Base-by-base conservation (phyloP, 1,140 invertebrate genomes). In the Calliopsis andreniformis region DNA sequence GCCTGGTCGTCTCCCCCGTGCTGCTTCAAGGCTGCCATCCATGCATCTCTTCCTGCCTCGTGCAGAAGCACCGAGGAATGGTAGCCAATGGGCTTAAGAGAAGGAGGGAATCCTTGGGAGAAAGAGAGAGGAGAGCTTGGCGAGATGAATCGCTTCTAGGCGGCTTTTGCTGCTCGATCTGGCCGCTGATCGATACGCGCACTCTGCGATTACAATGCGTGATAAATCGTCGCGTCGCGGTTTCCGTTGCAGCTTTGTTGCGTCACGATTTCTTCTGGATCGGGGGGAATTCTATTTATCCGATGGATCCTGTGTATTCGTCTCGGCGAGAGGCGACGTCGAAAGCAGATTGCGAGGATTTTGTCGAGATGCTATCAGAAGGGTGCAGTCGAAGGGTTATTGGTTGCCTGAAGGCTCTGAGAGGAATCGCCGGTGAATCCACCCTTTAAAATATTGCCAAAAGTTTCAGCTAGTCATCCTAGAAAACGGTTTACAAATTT, bases 11-110 rank as follows among this genome's bases (percentile, higher is more conserved):
- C 80, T 79, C 49, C 30, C 23, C 51, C 42, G 59, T 55, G 45
- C 53, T 53, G 61, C 71, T 70, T 62, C 66, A 76, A 82, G 80
- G 78, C 71, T 82, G 45, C 61, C 64, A 66, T 80, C 78, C 64
- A 43, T 35, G 18, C 79, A 55, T 75, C 32, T 64, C 62, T 78
- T 78, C 55, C 56, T 49, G 62, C 35, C 72, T 69, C 47, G 12
- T 45, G 35, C 39, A 25, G 32, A 16, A 63, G 16, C 16, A 28
- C 2, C 25, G 14, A n/a, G 49, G 20, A 43, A 32, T 39, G 62
- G 18, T 42, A n/a, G n/a, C n/a, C n/a, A n/a, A n/a, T n/a, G n/a
- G n/a, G n/a, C n/a, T n/a, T n/a, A n/a, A n/a, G n/a, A n/a, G n/a
- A n/a, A n/a, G n/a, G n/a, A n/a, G n/a, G n/a, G n/a, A n/a, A n/a